phyloP scores from a whole-genome alignment of 2,888 invertebrate genomes.

The Ichneumoninae sp. region DNA sequence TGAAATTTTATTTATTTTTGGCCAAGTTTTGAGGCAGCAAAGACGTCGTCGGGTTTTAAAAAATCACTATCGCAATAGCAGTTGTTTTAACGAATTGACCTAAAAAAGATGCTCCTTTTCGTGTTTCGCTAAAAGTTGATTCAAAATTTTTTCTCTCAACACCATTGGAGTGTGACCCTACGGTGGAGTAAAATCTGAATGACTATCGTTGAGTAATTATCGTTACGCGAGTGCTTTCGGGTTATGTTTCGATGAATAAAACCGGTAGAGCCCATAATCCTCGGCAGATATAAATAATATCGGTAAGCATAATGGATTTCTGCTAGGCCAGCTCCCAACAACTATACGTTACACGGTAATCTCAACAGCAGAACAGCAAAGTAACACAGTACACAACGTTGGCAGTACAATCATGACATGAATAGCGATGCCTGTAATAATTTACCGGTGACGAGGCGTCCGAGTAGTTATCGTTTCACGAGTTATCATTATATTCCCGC shows the following conservation, averaged over 20 bases:
- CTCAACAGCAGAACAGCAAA: conserved; percentile 26
- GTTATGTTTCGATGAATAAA: conserved; percentile 49
- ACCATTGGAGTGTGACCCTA: background rate
- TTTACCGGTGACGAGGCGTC: conserved; percentile 57
- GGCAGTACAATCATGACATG: conserved; percentile 53
- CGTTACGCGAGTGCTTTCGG: background rate
- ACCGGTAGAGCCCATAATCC: background rate
- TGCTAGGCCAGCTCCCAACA: conserved; percentile 36
- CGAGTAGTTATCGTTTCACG: conserved; percentile 53
- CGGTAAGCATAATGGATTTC: conserved; percentile 47
- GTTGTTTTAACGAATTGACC: background rate
- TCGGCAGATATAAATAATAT: conserved; percentile 30
- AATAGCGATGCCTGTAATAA: conserved; percentile 60
- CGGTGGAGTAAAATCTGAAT: background rate
- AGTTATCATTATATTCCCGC: conserved; percentile 51
- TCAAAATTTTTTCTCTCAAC: background rate
- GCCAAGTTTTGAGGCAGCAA: too few relatives aligned
- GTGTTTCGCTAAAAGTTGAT: background rate
- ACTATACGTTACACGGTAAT: conserved; percentile 26
- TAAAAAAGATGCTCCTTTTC: background rate
- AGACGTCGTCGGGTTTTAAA: too few relatives aligned
- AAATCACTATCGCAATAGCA: background rate
- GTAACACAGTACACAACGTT: conserved; percentile 46
- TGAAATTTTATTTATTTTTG: too few relatives aligned
- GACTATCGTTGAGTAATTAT: conserved; percentile 28